Evolutionary conservation across 2,888 invertebrate genomes (phyloP), one percentile per base, ranked within the genome.

Genomic region (Erebia aethiops): DNA sequence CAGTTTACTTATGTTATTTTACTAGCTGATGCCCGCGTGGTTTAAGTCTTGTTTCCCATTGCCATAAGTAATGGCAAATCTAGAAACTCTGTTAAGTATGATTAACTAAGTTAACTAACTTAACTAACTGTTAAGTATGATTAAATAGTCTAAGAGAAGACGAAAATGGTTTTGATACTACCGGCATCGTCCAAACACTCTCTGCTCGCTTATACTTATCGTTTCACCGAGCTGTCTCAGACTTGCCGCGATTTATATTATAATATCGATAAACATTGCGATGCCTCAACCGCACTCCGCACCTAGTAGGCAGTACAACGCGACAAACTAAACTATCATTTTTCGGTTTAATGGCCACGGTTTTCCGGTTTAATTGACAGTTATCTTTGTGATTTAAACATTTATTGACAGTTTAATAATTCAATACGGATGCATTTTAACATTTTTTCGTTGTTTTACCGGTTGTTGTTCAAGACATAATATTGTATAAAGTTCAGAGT

Each of bases 151-250:
- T n/a, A n/a, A 5, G 14, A 49, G n/a, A 14, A 54, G 18, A 7
- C 10, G 18, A 9, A n/a, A 56, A 1, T 9, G 26, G 35, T 7
- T 7, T 7, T n/a, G n/a, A n/a, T 7, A 0, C 35, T 2, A 35
- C 2, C 35, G 16, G 58, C 16, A n/a, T 16, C 60, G 16, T 43
- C 43, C 1, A 4, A 9, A 4, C 60, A 26, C 60, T 60, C 10
- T 60, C 16, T 41, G 16, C 60, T 60, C 60, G 60, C 16, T 60
- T 16, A 10, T 60, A 60, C 60, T 10, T 60, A 43, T 60, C 60
- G 10, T 16, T 60, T 16, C 16, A 41, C 41, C 41, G 1, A 60
- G 10, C 35, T 35, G 35, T n/a, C 57, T 58, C 35, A 26, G 16
- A 26, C 41, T 14, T 41, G 16, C 16, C 58, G 58, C 58, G 41